phyloP scores from a whole-genome alignment of 2,888 invertebrate genomes.

The Cosmopolites sordidus region DNA sequence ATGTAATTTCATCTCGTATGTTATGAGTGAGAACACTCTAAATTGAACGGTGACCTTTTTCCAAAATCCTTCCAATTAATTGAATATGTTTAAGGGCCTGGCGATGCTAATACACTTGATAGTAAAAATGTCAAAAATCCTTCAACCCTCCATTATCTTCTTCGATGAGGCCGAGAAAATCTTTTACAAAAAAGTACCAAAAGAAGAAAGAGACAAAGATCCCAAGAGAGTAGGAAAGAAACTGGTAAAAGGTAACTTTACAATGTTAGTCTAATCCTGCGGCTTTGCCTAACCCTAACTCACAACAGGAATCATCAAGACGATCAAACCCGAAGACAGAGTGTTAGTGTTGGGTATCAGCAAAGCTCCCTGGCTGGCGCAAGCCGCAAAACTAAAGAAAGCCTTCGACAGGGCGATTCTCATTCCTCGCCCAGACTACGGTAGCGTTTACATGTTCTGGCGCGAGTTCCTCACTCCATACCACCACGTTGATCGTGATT shows the following conservation, averaged over 20 bases:
- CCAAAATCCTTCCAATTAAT: background rate
- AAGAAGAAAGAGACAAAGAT: conserved; percentile 58
- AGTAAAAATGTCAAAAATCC: conserved; percentile 60
- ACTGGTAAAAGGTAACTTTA: conserved; percentile 57
- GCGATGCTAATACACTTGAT: conserved; percentile 64
- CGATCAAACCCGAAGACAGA: conserved; percentile 61
- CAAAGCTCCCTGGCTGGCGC: conserved; percentile 62
- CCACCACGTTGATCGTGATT: conserved; percentile 56
- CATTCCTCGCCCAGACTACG: conserved; percentile 56
- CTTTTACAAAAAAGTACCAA: conserved; percentile 64
- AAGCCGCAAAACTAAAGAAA: conserved; percentile 50
- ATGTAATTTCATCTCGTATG: too few relatives aligned
- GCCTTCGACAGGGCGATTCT: conserved; percentile 54
- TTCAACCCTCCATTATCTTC: conserved; percentile 70
- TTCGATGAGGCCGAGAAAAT: conserved; percentile 64
- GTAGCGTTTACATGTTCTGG: conserved; percentile 55
- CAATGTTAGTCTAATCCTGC: background rate
- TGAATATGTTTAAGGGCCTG: conserved; percentile 47
- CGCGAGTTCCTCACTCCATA: conserved; percentile 56
- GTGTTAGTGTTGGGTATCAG: conserved; percentile 67
- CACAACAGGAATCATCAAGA: conserved; percentile 60
- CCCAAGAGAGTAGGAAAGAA: conserved; percentile 67
- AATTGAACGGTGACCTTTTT: background rate
- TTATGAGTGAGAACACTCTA: too few relatives aligned
- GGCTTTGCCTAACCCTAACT: background rate